Evolutionary conservation across 2,113 vertebrate genomes (phyloP).

Genomic region (Parus major): DNA sequence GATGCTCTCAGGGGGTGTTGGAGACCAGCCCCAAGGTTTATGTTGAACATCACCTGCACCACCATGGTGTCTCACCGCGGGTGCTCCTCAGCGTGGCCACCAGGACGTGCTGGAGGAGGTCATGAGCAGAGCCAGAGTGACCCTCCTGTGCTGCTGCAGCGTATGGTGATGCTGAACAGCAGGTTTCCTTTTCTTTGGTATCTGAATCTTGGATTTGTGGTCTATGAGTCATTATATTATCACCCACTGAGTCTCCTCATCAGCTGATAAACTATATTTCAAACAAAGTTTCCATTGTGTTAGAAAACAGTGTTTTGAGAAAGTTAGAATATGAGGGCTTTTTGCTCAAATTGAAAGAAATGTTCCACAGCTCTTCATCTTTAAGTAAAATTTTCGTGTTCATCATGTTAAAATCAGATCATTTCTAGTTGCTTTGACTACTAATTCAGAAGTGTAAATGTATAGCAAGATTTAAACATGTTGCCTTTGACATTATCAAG

Average conservation of each 20-base stretch:
- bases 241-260: neutral
- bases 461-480: neutral
- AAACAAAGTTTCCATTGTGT: neutral
- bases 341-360: neutral
- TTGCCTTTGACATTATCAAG: neutral
- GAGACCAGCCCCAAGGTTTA: neutral
- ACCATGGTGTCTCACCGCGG: rapidly evolving
- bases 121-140: rapidly evolving
- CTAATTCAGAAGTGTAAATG: neutral
- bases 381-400: neutral
- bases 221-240: neutral
- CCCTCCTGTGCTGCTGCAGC: neutral
- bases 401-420: neutral
- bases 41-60: neutral
- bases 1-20: neutral
- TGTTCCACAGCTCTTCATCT: neutral
- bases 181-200: neutral
- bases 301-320: neutral
- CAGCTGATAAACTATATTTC: neutral
- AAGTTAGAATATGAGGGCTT: neutral
- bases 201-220: neutral
- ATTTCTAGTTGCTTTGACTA: neutral
- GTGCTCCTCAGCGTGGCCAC: neutral
- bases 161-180: neutral
- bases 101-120: neutral